Evolutionary conservation across 2,797 vertebrate genomes (phyloP).

Genomic region (Propithecus deckenii): DNA sequence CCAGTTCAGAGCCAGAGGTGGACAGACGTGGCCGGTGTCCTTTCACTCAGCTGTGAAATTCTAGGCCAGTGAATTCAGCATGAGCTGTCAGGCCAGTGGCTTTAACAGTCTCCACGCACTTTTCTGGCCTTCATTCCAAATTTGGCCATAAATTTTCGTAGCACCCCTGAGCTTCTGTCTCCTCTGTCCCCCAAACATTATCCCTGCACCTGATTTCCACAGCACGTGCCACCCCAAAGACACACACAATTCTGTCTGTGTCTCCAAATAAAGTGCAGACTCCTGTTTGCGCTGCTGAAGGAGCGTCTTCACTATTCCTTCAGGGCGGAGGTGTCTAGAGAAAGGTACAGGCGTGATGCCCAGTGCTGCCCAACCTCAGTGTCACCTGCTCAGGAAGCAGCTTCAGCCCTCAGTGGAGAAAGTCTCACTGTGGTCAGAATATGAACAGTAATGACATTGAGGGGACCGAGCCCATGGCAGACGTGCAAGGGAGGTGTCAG

Average conservation of each 20-base stretch:
- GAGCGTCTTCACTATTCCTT: rapidly evolving
- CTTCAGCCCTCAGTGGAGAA: too few species aligned
- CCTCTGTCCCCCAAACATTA: neutral
- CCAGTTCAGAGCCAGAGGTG: neutral
- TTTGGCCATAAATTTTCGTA: neutral
- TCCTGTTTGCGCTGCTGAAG: neutral
- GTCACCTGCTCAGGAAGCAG: too few species aligned
- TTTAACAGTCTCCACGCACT: neutral
- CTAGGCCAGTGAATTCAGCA: too few species aligned
- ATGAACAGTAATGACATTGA: too few species aligned
- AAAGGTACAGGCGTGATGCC: rapidly evolving
- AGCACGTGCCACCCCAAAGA: neutral
- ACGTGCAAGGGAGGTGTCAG: rapidly evolving
- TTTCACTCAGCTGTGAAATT: neutral
- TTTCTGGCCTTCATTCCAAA: neutral
- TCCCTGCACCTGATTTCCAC: neutral
- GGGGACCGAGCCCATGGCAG: too few species aligned
- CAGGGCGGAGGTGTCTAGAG: rapidly evolving
- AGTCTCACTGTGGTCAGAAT: too few species aligned
- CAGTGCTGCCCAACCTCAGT: neutral
- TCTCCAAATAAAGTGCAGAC: neutral
- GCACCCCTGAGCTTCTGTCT: neutral
- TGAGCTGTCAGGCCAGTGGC: neutral
- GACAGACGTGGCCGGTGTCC: neutral
- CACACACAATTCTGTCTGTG: neutral